Evolutionary conservation across 2,888 invertebrate genomes (phyloP).

Genomic region (Brenthis daphne): DNA sequence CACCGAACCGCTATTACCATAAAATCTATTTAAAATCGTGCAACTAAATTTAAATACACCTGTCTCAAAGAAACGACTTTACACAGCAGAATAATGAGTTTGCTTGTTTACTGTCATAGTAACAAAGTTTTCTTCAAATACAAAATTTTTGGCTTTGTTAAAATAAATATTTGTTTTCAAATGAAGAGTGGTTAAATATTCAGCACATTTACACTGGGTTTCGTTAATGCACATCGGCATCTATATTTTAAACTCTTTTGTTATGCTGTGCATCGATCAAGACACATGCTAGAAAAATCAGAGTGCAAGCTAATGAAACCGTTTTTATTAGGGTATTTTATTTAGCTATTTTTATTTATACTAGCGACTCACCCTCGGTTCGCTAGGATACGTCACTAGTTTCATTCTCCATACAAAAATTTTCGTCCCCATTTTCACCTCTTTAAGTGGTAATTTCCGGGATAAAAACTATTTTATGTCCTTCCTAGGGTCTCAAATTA

Average conservation of each 20-base stretch:
- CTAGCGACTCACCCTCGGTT: no score
- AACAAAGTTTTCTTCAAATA: conserved; percentile 28
- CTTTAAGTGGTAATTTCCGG: no score
- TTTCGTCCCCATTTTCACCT: no score
- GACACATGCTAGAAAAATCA: conserved; percentile 24
- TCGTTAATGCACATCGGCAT: conserved; percentile 56
- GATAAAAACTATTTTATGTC: no score
- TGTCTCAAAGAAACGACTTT: not conserved
- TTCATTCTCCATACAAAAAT: no score
- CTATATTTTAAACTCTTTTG: conserved; percentile 56
- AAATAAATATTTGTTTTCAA: conserved; percentile 35
- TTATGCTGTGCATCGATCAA: conserved; percentile 42
- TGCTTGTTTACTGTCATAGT: not conserved
- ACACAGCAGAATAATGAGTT: conserved; percentile 6
- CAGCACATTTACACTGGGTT: conserved; percentile 49
- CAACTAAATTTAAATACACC: conserved; percentile 2
- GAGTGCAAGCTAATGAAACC: not conserved
- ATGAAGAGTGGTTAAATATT: conserved; percentile 52
- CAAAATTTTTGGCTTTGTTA: conserved; percentile 21
- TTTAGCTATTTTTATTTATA: not conserved
- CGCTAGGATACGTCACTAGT: no score
- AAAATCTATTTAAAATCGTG: not conserved
- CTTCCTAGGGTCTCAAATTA: no score
- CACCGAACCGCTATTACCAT: not conserved
- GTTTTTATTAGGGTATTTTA: not conserved